Evolutionary conservation across 2,113 vertebrate genomes (phyloP), one percentile per base, ranked within the genome.

Genomic region (Heteronetta atricapilla): DNA sequence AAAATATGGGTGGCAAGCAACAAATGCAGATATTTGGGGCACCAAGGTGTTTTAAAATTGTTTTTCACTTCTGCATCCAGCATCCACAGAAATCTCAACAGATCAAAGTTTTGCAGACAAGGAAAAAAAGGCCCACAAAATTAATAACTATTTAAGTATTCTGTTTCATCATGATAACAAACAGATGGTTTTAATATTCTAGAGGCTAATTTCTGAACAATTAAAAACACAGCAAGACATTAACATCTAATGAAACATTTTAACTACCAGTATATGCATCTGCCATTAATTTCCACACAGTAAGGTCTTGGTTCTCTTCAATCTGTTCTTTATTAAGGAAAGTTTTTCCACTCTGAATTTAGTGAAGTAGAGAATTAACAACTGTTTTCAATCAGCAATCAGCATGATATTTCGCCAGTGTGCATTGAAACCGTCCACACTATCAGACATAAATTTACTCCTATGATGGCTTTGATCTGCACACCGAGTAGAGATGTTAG

Each of bases 181-280:
- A 99, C 99, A 99, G 98, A 99, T 99, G 99, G 98, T 98, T 98
- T 99, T 99, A 98, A 99, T 99, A 99, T 99, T 99, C 98, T 98
- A 98, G 98, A 99, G 98, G 99, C 98, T 99, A 99, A 99, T 99
- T 99, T 99, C 98, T 98, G 98, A 99, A 99, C 99, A 99, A 99
- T 99, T 99, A 99, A 99, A 99, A 98, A 98, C 98, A 99, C 98
- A 99, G 98, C 98, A 97, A 99, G 98, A 99, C 98, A 99, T 99
- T 99, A 99, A 98, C 98, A 98, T 99, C 98, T 99, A 99, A 99
- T 99, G 98, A 99, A 99, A 99, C 98, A 99, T 99, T 99, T 98
- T 99, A 99, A 99, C 98, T 98, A 99, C 98, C 98, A 98, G 98
- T 98, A 98, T 98, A 98, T 98, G 98, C 98, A 99, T 99, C 98